Percentiles rank a stretch among this genome's conserved stretches.
These are phyloP conservation scores for Antheraea mylitta DNA, from an alignment of 1,140 invertebrate genomes.

Conservation along the genomic window DNA sequence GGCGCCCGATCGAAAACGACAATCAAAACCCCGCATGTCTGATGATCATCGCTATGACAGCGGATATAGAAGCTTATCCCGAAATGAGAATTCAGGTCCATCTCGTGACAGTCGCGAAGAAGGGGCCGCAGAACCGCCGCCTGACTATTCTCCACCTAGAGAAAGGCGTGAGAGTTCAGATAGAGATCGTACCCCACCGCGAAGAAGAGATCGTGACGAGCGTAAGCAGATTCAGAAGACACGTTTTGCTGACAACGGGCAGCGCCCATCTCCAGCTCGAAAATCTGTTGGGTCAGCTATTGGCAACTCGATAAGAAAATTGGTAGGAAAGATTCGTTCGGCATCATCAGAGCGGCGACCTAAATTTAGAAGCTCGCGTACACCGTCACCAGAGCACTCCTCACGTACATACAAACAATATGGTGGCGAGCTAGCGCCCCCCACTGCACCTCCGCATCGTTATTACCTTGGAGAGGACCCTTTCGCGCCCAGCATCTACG, in stretches of 20 bases:
- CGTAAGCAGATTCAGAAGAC: slow-evolving; percentile 84
- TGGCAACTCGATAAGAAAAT: slow-evolving; percentile 86
- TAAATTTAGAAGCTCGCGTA: slow-evolving; percentile 78
- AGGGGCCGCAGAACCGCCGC: slow-evolving; percentile 80
- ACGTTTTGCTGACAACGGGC: slow-evolving; percentile 80
- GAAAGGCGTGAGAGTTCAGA: slow-evolving; percentile 76
- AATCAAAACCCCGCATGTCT: slow-evolving; percentile 65
- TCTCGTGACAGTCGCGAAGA: slow-evolving; percentile 73
- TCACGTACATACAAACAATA: slow-evolving; percentile 75
- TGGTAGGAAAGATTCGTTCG: slow-evolving; percentile 88
- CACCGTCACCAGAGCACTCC: slow-evolving; percentile 77
- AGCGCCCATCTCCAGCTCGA: slow-evolving; percentile 70
- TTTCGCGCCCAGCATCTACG: slow-evolving; percentile 88
- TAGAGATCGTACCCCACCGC: slow-evolving; percentile 75
- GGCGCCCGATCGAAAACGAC: slow-evolving; percentile 81
- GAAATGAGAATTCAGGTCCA: slow-evolving; percentile 71
- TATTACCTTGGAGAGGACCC: slow-evolving; percentile 92
- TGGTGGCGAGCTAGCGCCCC: slow-evolving; percentile 76
- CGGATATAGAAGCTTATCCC: slow-evolving; percentile 77
- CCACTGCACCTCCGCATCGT: slow-evolving; percentile 81
- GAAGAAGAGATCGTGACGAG: slow-evolving; percentile 66
- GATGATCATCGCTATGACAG: slow-evolving; percentile 78
- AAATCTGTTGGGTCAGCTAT: slow-evolving; percentile 80
- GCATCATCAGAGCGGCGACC: slow-evolving; percentile 86
- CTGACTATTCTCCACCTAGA: slow-evolving; percentile 84